Conservation (phyloP, 2,797 vertebrate genomes). For the Acanthurus tractus region DNA sequence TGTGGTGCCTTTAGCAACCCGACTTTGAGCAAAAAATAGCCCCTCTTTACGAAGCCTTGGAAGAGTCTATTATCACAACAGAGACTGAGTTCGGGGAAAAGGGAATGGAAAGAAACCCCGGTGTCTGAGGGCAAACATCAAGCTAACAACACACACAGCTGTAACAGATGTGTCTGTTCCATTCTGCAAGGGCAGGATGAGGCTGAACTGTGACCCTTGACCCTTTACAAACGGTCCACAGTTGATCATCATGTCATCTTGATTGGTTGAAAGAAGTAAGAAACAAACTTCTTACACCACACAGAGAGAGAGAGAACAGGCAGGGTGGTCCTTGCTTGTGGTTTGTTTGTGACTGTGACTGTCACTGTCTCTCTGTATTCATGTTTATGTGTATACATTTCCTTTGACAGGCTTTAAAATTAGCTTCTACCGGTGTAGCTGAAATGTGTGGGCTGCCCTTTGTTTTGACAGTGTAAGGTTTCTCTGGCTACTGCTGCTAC, state of each 20-base stretch:
- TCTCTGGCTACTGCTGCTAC: constrained; percentile 66
- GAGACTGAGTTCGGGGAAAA: constrained; percentile 9
- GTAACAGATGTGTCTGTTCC: constrained; percentile 39
- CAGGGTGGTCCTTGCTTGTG: constrained; percentile 53
- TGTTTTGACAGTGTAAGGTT: constrained; percentile 80
- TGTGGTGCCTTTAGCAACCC: neutral
- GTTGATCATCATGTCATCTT: constrained; percentile 52
- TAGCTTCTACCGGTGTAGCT: constrained; percentile 13
- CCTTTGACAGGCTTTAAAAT: constrained; percentile 49
- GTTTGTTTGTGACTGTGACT: constrained; percentile 61
- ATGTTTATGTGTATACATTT: constrained; percentile 56
- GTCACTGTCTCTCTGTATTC: constrained; percentile 31
- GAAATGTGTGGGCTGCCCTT: constrained; percentile 58
- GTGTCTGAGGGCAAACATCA: constrained; percentile 44
- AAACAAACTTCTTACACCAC: constrained; percentile 7
- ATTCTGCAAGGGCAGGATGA: constrained; percentile 7
- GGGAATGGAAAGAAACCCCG: constrained; percentile 20
- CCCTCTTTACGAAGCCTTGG: constrained; percentile 5
- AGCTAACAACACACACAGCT: constrained; percentile 41
- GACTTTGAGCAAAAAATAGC: constrained; percentile 18
- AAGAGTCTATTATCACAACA: constrained; percentile 21
- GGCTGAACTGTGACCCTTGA: constrained; percentile 49
- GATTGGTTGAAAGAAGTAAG: constrained; percentile 37
- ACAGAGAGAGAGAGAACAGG: neutral
- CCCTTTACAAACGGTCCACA: neutral